A percentile compares a stretch with the other conserved stretches of the same genome.
These are phyloP conservation scores for Mimumesa dahlbomi DNA, from an alignment of 2,888 invertebrate genomes.

Conservation along the genomic window DNA sequence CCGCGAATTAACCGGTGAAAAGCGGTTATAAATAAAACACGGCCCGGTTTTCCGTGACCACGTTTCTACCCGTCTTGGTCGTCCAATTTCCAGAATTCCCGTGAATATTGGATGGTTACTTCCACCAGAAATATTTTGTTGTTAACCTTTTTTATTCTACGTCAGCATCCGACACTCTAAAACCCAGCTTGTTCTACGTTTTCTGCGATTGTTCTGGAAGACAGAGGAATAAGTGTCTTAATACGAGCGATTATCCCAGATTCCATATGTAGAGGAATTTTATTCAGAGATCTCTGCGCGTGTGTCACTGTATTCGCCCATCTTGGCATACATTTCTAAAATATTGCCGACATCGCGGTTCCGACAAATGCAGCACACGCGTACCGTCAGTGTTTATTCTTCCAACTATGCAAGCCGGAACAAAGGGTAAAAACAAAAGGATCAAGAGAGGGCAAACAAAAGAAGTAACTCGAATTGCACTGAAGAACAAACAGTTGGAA, in stretches of 20 bases:
- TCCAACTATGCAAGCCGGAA: conserved; percentile 11
- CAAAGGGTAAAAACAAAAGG: conserved; percentile 21
- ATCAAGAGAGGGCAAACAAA: conserved; percentile 23
- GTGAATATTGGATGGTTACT: conserved; percentile 58
- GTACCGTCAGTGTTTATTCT: conserved; percentile 3
- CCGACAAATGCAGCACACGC: conserved; percentile 7
- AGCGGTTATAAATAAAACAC: conserved; percentile 64
- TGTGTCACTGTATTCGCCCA: no score
- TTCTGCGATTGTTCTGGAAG: no score
- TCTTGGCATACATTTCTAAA: no score
- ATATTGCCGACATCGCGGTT: conserved; percentile 13
- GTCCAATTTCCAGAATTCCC: conserved; percentile 42
- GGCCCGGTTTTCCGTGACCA: conserved; percentile 30
- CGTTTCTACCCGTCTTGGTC: conserved; percentile 17
- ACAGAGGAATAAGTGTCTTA: no score
- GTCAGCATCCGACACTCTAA: no score
- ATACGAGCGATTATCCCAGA: no score
- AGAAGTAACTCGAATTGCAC: conserved; percentile 38
- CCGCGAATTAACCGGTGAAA: conserved; percentile 62
- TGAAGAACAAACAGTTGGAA: conserved; percentile 34
- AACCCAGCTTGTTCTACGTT: no score
- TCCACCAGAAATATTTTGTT: no score
- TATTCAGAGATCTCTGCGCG: no score
- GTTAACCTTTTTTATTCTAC: no score
- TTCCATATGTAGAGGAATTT: no score